A percentile compares a stretch with the other conserved stretches of the same genome.
These are phyloP conservation scores for Hydropsyche tenuis DNA, from an alignment of 1,140 invertebrate species.

Conservation along the genomic window DNA sequence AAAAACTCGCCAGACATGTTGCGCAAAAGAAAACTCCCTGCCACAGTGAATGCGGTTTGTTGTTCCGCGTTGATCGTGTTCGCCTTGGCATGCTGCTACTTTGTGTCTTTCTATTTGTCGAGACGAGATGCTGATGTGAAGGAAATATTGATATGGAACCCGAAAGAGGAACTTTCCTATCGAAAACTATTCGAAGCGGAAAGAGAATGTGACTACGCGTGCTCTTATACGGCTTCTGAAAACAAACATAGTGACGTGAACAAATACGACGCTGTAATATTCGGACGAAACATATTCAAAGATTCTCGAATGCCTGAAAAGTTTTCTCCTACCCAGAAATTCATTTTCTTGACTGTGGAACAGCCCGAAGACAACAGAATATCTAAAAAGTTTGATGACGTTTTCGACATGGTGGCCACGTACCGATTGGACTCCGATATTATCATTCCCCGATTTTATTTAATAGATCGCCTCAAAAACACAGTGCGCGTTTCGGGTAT, in stretches of 20 bases:
- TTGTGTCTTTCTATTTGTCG: no score
- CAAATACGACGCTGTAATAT: slow-evolving; percentile 56
- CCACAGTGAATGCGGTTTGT: no score
- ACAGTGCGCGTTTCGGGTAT: no score
- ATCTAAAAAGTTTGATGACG: slow-evolving; percentile 49
- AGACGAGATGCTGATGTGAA: no score
- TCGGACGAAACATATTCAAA: slow-evolving; percentile 52
- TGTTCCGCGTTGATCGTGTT: no score
- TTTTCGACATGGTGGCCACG: slow-evolving; percentile 66
- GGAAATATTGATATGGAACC: no score
- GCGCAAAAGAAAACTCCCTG: no score
- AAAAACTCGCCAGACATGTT: no score
- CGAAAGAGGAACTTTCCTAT: no score
- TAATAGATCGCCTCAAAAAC: slow-evolving; percentile 52
- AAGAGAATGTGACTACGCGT: no score
- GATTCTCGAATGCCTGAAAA: slow-evolving; percentile 40
- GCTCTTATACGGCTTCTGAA: background rate
- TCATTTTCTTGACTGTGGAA: slow-evolving; percentile 42
- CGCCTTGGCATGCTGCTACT: no score
- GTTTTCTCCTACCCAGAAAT: slow-evolving; percentile 43
- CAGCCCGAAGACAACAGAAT: slow-evolving; percentile 51
- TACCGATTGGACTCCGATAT: slow-evolving; percentile 72
- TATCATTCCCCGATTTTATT: slow-evolving; percentile 64
- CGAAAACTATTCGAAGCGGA: no score
- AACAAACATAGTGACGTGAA: background rate